A percentile compares a stretch with the other conserved stretches of the same genome.
Conservation (phyloP, 2,113 vertebrate species). For the Pterocles orientalis region DNA sequence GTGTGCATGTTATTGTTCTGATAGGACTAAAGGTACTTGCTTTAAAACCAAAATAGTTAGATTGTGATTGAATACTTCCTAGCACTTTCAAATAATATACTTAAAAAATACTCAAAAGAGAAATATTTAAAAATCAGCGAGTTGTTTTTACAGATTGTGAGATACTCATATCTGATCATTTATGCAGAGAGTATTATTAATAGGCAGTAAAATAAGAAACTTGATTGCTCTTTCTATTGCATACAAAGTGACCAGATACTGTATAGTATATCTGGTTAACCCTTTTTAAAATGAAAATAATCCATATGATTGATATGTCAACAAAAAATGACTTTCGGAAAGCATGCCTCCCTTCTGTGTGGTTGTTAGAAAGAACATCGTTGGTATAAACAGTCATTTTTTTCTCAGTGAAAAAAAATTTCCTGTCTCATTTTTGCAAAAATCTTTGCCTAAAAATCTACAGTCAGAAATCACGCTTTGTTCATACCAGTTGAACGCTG, state of each 20-base stretch:
- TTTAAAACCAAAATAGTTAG: neutral
- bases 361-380: neutral
- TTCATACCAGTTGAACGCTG: constrained; percentile 28
- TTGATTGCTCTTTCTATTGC: neutral
- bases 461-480: constrained; percentile 15
- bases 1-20: neutral
- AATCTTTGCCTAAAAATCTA: neutral
- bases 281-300: neutral
- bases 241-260: neutral
- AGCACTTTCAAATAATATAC: neutral
- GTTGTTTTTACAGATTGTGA: neutral
- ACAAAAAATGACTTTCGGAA: neutral
- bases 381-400: neutral
- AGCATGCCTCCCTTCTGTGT: neutral
- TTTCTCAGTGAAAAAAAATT: neutral
- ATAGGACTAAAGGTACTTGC: neutral
- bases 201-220: neutral
- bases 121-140: neutral
- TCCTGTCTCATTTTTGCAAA: neutral
- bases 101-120: neutral
- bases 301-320: neutral
- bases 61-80: neutral
- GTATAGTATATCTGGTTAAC: neutral
- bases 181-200: neutral
- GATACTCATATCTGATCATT: neutral